Base-by-base conservation (phyloP, 37 sponge, comb jelly and placozoan genomes). In the Lycopodina hypogea region DNA sequence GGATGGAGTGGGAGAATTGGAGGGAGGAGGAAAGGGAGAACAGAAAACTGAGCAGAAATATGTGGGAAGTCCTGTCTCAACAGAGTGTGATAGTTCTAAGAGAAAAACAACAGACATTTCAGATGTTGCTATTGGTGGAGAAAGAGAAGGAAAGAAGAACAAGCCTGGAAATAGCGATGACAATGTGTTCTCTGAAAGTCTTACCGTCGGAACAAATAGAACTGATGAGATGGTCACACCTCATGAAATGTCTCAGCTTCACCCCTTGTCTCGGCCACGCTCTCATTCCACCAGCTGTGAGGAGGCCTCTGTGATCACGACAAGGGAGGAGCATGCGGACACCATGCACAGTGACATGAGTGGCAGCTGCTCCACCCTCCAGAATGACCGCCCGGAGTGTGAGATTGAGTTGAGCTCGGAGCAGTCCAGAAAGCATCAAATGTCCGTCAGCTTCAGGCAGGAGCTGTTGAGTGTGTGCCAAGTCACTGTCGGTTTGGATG, bases 361-460 rank as follows among this genome's bases (percentile, higher is more conserved):
- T 34, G 39, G 30, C 7, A 65, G 80, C 58, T 34, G 80, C 11
- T 61, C 76, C 40, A 76, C 76, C 1, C 62, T 76, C 26, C 62
- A 68, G 57, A 68, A 79, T 23, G 82, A 81, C 7, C 21, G 24
- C 48, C 36, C 15, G 11, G 82, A 81, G 26, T 23, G 24, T n/a
- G 61, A 66, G 23, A 24, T 28, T 14, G 50, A 57, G 42, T 18
- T 17, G 29, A 59, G 71, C 30, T 11, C 41, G 58, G 42, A 39
- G 23, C 60, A 39, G 8, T 1, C 42, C 6, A 48, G 38, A 1
- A 56, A 32, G 71, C 42, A 71, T 52, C 86, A 81, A 17, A 92
- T 92, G 92, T 92, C 92, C 8, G 51, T 84, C 21, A 32, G 64
- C 23, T 92, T 92, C 45, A 56, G 92, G 22, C 92, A 80, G 50